Conservation (phyloP, 2,113 vertebrate genomes). For the Oceanites oceanicus region DNA sequence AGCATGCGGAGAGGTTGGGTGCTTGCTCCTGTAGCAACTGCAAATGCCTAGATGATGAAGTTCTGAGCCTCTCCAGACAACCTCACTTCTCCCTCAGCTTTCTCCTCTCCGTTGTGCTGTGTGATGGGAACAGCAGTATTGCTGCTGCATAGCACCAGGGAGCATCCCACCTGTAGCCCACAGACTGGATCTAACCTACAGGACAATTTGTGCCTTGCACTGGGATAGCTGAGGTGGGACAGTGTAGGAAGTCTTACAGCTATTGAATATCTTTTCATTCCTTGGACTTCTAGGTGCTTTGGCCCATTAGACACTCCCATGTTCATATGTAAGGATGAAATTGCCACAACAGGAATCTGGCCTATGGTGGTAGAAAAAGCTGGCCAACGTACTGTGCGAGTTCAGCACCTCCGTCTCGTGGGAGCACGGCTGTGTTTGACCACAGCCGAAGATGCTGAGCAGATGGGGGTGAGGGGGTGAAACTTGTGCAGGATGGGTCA, state of each 20-base stretch:
- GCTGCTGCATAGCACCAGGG: not conserved
- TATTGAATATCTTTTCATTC: not conserved
- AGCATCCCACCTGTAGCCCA: not conserved
- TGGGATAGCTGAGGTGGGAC: not conserved
- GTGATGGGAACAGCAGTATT: not conserved
- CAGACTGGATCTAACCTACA: not conserved
- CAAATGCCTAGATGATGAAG: not conserved
- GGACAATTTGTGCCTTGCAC: not conserved
- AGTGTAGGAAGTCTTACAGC: not conserved
- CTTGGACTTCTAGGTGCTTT: not conserved
- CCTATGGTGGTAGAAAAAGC: not conserved
- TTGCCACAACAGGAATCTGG: not conserved
- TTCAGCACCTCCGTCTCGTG: not conserved
- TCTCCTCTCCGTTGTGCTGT: not conserved
- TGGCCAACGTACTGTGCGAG: accelerated
- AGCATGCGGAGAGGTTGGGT: not conserved
- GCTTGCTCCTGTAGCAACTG: not conserved
- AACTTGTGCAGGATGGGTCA: not conserved
- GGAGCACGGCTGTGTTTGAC: not conserved
- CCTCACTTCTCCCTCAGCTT: not conserved
- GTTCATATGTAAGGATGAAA: not conserved
- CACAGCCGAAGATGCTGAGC: not conserved
- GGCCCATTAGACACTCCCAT: not conserved
- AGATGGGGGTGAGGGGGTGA: not conserved
- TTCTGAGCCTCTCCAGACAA: not conserved